phyloP scores from a whole-genome alignment of 2,797 vertebrate genomes.

The Jordanella pulchra region DNA sequence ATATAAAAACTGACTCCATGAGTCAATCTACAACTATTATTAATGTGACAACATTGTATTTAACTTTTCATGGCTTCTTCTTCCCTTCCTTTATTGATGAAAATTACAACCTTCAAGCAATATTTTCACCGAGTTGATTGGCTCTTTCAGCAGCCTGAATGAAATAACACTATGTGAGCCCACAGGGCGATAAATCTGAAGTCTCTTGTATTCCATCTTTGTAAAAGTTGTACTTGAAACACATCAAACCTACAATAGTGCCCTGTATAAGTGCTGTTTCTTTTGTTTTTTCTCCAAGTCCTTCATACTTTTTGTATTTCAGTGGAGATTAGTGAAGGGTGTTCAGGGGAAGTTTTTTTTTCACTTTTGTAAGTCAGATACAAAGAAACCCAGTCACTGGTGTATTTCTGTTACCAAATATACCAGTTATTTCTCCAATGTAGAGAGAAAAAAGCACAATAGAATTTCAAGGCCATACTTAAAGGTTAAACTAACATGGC shows the following conservation, averaged over 20 bases:
- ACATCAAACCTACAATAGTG: neutral
- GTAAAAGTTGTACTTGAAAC: neutral
- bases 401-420: neutral
- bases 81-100: conserved; percentile 4
- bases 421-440: neutral
- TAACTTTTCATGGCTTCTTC: conserved; percentile 2
- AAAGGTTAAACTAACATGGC: neutral
- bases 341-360: neutral
- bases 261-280: neutral
- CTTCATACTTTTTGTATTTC: neutral
- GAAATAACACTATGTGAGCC: neutral
- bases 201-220: conserved; percentile 2
- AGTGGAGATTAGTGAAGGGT: conserved; percentile 7
- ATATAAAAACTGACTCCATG: neutral
- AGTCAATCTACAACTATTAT: neutral
- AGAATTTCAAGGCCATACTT: neutral
- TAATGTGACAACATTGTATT: conserved; percentile 8
- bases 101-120: conserved; percentile 10
- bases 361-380: neutral
- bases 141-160: conserved; percentile 10
- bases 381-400: neutral
- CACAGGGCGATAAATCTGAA: neutral
- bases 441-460: neutral
- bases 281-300: neutral
- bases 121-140: conserved; percentile 7